phyloP scores from a whole-genome alignment of 1,140 invertebrate species.

The Leptinotarsa undecemlineata region DNA sequence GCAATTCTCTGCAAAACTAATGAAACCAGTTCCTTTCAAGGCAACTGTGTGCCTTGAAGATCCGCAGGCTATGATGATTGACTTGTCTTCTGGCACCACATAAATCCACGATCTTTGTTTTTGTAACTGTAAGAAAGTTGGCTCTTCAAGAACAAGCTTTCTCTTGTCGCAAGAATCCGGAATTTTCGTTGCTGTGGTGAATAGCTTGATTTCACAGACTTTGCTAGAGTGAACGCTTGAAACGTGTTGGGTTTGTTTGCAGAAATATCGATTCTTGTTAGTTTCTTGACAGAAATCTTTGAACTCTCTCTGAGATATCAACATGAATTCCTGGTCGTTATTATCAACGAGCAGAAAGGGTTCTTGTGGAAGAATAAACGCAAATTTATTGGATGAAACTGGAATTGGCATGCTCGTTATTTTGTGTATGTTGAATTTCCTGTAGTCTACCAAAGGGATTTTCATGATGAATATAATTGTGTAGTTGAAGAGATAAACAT shows the following conservation, averaged over 20 bases:
- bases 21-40: constrained; percentile 11
- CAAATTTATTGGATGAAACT: not conserved
- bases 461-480: constrained; percentile 16
- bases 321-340: not conserved
- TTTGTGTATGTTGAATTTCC: constrained; percentile 11
- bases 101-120: constrained; percentile 12
- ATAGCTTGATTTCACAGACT: constrained; percentile 13
- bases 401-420: constrained; percentile 15
- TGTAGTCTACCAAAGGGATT: constrained; percentile 8
- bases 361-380: constrained; percentile 12
- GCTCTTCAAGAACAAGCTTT: not conserved
- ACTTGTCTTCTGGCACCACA: not conserved
- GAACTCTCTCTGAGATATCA: constrained; percentile 6
- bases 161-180: constrained; percentile 10
- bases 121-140: constrained; percentile 15
- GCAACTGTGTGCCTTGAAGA: not conserved
- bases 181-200: not conserved
- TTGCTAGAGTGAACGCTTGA: not conserved
- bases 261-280: not conserved
- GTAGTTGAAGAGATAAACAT: constrained; percentile 15
- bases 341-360: constrained; percentile 9
- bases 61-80: not conserved
- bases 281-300: not conserved
- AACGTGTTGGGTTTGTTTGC: not conserved
- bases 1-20: not conserved